Evolutionary conservation across 2,888 invertebrate genomes (phyloP).

Genomic region (Ctena decussata): DNA sequence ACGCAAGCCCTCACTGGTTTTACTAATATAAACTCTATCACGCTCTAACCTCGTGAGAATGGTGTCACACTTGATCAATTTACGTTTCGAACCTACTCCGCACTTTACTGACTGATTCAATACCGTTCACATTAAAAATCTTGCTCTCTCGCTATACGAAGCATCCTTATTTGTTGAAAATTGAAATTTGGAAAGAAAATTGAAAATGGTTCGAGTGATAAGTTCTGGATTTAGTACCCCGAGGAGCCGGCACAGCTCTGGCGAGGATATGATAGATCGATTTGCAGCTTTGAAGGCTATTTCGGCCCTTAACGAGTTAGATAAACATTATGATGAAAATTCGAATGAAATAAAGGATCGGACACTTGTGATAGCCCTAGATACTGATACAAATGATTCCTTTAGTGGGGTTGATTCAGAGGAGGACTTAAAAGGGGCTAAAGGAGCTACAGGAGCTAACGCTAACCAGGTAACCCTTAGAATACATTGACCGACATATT

Average conservation of each 20-base stretch:
- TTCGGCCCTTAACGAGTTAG: slow-evolving; percentile 54
- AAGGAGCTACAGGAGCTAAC: background rate
- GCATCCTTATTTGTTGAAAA: background rate
- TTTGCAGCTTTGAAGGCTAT: slow-evolving; percentile 68
- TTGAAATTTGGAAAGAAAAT: background rate
- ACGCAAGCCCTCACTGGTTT: slow-evolving; percentile 62
- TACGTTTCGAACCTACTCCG: background rate
- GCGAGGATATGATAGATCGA: slow-evolving; percentile 74
- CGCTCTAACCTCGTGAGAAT: slow-evolving; percentile 56
- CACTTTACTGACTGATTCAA: slow-evolving; percentile 40
- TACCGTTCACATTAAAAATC: slow-evolving; percentile 27
- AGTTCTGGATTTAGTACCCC: slow-evolving; percentile 73
- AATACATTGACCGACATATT: slow-evolving; percentile 68
- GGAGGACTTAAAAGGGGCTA: slow-evolving; percentile 16
- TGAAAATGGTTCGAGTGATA: slow-evolving; percentile 74
- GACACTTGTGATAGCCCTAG: slow-evolving; percentile 52
- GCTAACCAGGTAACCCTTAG: slow-evolving; percentile 48
- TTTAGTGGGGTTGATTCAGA: slow-evolving; percentile 61
- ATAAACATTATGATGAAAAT: slow-evolving; percentile 28
- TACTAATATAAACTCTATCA: slow-evolving; percentile 66
- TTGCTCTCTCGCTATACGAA: background rate
- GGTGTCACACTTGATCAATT: slow-evolving; percentile 57
- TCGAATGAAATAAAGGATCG: slow-evolving; percentile 15
- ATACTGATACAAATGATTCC: slow-evolving; percentile 66
- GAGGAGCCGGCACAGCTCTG: slow-evolving; percentile 76